Evolutionary conservation across 92 coral and sea anemone genomes (phyloP).

Genomic region (Paragorgia papillata): DNA sequence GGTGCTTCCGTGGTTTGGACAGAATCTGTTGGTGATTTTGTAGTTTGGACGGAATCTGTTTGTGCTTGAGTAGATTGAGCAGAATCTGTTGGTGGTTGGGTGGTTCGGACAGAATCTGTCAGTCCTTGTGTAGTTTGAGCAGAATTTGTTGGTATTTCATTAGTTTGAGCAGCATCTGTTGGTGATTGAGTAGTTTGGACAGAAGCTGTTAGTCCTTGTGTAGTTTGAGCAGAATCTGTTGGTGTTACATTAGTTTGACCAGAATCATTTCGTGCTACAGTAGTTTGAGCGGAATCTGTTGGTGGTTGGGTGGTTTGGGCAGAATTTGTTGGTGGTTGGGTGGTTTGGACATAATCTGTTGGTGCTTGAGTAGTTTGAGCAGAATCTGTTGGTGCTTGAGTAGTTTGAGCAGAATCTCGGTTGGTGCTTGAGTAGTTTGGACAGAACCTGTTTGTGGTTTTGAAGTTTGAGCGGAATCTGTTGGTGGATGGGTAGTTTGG

Average conservation of each 20-base stretch:
- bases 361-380: slow-evolving; percentile 2
- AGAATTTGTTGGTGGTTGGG: not conserved
- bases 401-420: not conserved
- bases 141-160: not conserved
- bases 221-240: not conserved
- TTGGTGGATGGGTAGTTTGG: slow-evolving; percentile 3
- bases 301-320: not conserved
- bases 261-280: slow-evolving; percentile 1
- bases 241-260: not conserved
- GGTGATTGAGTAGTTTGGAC: not conserved
- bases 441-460: slow-evolving; percentile 13
- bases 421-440: not conserved
- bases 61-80: slow-evolving; percentile 1
- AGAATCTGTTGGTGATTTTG: slow-evolving; percentile 8
- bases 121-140: not conserved
- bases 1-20: slow-evolving; percentile 21
- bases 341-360: slow-evolving; percentile 1
- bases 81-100: not conserved
- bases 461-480: slow-evolving; percentile 7
- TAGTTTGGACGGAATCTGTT: not conserved
- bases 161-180: not conserved
- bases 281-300: slow-evolving; percentile 12
- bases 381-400: slow-evolving; percentile 5
- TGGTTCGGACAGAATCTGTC: not conserved
- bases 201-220: not conserved